These are phyloP conservation scores for Atta texana DNA, from an alignment of 1,140 invertebrate genomes.

Conservation along the genomic window DNA sequence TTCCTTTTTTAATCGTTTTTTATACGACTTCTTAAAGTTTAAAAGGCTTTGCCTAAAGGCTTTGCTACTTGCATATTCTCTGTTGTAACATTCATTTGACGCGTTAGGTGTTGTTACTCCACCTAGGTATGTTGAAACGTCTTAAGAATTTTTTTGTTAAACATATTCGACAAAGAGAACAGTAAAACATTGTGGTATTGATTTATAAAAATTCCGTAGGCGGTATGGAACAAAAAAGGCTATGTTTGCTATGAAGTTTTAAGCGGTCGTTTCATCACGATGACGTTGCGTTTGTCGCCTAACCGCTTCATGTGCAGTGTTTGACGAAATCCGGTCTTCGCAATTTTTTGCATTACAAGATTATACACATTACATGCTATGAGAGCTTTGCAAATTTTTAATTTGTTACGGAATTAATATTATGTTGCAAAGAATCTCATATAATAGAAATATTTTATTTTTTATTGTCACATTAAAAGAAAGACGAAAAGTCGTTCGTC, in stretches of 20 bases:
- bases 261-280: not conserved
- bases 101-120: not conserved
- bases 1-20: not conserved
- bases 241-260: conserved; percentile 29
- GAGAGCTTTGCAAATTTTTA: not conserved
- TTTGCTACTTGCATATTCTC: not conserved
- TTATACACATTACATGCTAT: not conserved
- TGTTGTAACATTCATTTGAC: not conserved
- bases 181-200: not conserved
- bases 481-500: no score
- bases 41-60: not conserved
- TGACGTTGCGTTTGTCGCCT: not conserved
- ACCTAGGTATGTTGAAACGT: not conserved
- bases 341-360: conserved; percentile 16
- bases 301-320: not conserved
- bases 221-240: not conserved
- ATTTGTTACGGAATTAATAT: conserved; percentile 8
- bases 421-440: not conserved
- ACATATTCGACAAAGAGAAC: conserved; percentile 2
- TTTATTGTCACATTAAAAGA: not conserved
- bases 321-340: not conserved
- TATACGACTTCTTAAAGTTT: not conserved
- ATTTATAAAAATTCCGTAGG: conserved; percentile 24
- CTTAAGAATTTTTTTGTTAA: conserved; percentile 5
- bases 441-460: not conserved